phyloP scores from a whole-genome alignment of 1,140 invertebrate species.

The Euura lappo region DNA sequence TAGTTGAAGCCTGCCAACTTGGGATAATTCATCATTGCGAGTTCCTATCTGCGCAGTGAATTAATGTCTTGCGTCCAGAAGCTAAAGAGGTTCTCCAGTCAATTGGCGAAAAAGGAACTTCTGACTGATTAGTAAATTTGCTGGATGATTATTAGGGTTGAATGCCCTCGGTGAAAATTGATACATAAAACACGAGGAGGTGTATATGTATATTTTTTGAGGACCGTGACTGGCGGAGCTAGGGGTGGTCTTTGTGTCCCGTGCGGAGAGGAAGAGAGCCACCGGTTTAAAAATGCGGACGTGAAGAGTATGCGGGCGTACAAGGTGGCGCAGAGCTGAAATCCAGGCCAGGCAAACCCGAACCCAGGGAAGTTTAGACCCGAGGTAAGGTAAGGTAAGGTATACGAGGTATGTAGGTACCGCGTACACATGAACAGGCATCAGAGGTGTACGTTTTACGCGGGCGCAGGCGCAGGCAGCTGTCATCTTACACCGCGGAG shows the following conservation, averaged over 20 bases:
- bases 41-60: no score
- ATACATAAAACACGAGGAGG: neutral
- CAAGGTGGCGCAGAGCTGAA: no score
- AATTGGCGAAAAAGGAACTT: neutral
- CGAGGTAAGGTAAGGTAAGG: neutral
- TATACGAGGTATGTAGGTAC: constrained; percentile 1
- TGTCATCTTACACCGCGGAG: constrained; percentile 61
- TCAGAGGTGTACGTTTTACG: constrained; percentile 27
- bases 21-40: no score
- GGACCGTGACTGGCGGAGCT: no score
- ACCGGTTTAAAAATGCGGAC: no score
- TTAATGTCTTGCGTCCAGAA: no score
- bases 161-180: neutral
- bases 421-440: neutral
- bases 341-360: neutral
- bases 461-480: constrained; percentile 53
- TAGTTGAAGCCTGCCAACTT: no score
- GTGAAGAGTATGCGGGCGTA: no score
- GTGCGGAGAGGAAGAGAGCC: no score
- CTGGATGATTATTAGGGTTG: neutral
- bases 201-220: neutral
- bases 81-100: no score
- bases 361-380: neutral
- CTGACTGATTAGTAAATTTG: neutral
- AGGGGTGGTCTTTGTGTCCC: no score